phyloP scores from a whole-genome alignment of 2,888 invertebrate species.

The Apamea monoglypha region DNA sequence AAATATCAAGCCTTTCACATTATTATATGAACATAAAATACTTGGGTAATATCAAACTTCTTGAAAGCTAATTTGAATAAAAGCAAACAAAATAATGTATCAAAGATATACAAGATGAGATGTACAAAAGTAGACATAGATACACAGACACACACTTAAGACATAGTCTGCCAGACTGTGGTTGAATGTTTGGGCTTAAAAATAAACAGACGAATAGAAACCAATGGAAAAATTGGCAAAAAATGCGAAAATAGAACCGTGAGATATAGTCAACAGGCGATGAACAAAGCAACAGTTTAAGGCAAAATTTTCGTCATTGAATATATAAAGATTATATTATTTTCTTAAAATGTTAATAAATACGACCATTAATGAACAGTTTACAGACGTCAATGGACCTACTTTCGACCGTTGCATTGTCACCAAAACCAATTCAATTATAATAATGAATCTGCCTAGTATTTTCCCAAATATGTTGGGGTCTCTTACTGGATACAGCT shows the following conservation, averaged over 20 bases:
- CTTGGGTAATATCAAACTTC: neutral
- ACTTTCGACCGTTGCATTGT: neutral
- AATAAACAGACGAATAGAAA: slow-evolving; percentile 6
- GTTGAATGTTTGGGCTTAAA: slow-evolving; percentile 9
- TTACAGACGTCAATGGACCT: neutral
- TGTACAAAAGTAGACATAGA: neutral
- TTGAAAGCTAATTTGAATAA: slow-evolving; percentile 4
- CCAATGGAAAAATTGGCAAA: neutral
- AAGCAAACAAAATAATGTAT: neutral
- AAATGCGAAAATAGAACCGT: slow-evolving; percentile 2
- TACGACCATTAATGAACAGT: neutral
- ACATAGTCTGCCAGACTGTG: slow-evolving; percentile 6
- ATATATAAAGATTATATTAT: neutral
- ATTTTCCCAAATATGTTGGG: too few relatives aligned
- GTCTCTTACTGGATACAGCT: too few relatives aligned
- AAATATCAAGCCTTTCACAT: neutral
- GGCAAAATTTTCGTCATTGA: neutral
- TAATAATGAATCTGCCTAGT: too few relatives aligned
- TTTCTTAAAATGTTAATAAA: neutral
- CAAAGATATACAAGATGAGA: neutral
- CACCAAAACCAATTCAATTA: neutral
- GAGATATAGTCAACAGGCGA: neutral
- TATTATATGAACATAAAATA: slow-evolving; percentile 7
- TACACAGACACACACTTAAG: neutral
- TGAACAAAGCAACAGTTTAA: neutral